These are phyloP conservation scores for Colinus virginianus DNA, from an alignment of 2,113 vertebrate genomes.

Conservation along the genomic window DNA sequence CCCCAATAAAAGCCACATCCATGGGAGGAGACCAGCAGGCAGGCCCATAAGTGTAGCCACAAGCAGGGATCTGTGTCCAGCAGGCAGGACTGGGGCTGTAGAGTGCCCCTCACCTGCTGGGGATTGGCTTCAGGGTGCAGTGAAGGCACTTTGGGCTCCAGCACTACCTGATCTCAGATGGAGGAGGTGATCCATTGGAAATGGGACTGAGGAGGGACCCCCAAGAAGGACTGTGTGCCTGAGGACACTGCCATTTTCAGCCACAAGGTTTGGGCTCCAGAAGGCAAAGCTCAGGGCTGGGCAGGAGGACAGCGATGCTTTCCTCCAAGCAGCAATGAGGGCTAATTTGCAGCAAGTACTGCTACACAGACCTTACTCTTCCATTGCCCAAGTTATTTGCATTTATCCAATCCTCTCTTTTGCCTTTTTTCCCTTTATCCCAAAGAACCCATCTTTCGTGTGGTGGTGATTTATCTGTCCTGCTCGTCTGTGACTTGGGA, in stretches of 20 bases:
- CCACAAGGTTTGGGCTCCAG: not conserved
- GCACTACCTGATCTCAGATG: not conserved
- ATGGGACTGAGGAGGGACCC: not conserved
- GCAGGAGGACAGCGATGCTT: not conserved
- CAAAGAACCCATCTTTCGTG: not conserved
- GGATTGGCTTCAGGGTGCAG: not conserved
- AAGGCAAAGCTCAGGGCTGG: not conserved
- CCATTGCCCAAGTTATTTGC: not conserved
- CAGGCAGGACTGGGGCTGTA: not conserved
- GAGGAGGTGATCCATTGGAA: accelerated
- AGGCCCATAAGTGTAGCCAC: not conserved
- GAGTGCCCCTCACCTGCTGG: not conserved
- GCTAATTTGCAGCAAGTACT: not conserved
- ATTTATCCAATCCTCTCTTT: not conserved
- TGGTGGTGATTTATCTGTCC: not conserved
- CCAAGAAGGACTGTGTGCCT: accelerated
- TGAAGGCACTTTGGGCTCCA: accelerated
- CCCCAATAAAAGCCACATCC: not conserved
- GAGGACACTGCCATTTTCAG: not conserved
- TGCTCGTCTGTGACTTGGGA: not conserved
- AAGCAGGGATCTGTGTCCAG: not conserved
- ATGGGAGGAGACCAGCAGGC: conserved; percentile 6
- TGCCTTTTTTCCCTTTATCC: not conserved
- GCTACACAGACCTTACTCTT: not conserved
- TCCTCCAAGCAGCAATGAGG: not conserved